Base-by-base conservation (phyloP, 1,140 invertebrate genomes). In the Stenopsyche tienmushanensis region DNA sequence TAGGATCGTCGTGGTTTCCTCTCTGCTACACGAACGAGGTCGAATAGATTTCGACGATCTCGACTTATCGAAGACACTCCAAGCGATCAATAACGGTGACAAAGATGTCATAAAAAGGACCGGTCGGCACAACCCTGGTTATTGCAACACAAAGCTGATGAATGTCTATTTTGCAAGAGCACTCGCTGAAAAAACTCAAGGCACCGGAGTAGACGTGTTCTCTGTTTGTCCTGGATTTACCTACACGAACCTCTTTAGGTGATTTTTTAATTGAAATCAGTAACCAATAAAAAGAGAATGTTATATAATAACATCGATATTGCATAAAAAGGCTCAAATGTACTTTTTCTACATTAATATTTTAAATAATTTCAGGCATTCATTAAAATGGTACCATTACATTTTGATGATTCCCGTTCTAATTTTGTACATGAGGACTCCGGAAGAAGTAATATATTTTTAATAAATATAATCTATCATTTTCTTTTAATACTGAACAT, bases 191-290 rank as follows among this genome's bases (percentile, higher is more conserved):
- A 79, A 81, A 66, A 72, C 83, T 3, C 74, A 83, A 72, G 82
- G 81, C 20, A 78, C 76, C 25, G 85, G 85, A 34, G 81, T 94
- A 8, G 85, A 84, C 66, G 87, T 91, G 2, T 89, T 91, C 72
- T 84, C 86, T 34, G 83, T 90, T 50, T 93, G 92, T 72, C 94
- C 93, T 18, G 93, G 94, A 23, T 91, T 93, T 74, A 90, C 90
- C 18, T 90, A 90, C 60, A 94, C 93, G 0, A 86, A 87, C 66
- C 60, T 81, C 23, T 81, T 80, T 68, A 79, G 78, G 78, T 80
- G 70, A 65, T 49, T 15, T 15, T 21, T 10, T 45, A 54, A 18
- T 17, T 52, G 1, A 50, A 2, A 2, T 54, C 18, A 63, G n/a
- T 54, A 7, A 18, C 20, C 17, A 13, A 26, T 13, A 29, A 1